Evolutionary conservation across 92 coral and sea anemone species (phyloP), one percentile per base, ranked within the genome.

Genomic region (Phenganax marumi): DNA sequence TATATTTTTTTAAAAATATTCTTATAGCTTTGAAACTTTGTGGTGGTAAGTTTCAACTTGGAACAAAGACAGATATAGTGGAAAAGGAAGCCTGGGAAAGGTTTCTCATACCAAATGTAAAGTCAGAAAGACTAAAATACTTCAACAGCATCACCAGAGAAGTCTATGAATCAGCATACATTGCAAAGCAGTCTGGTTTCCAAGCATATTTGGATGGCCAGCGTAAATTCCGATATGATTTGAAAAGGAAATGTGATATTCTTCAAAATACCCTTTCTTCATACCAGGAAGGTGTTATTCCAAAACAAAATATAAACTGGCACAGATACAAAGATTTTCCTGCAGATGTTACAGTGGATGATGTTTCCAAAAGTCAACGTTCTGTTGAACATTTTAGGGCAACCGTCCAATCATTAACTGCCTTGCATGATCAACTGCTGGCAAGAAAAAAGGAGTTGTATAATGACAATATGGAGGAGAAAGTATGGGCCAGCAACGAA

Each of bases 81-180:
- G 33, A 80, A 65, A 66, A 65, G 76, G 50, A 80, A 21, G 75
- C 84, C 11, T 80, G 84, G 84, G 84, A 80, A 66, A 80, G 58
- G 13, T 80, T 48, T 73, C 11, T 80, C 6, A 80, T 63, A 25
- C 75, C 84, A 65, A 63, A 49, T 10, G 76, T 64, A 14, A 80
- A 47, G 70, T 63, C 84, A 7, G 64, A 71, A 49, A 80, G 76
- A 73, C 64, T 80, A 58, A 24, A 13, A 19, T 80, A 63, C 55
- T 80, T 50, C 22, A 80, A 63, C 48, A 49, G 64, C 51, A 51
- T 81, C 3, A 81, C 76, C 10, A 23, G 68, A 23, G 77, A 68
- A 25, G 19, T 81, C 0, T 81, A 81, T 51, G 49, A 68, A 0
- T 81, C 77, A 18, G 85, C 85, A 50, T 81, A 22, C 48, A 49